Evolutionary conservation across 2,888 invertebrate genomes (phyloP), one percentile per base, ranked within the genome.

Genomic region (Tupiocoris notatus): DNA sequence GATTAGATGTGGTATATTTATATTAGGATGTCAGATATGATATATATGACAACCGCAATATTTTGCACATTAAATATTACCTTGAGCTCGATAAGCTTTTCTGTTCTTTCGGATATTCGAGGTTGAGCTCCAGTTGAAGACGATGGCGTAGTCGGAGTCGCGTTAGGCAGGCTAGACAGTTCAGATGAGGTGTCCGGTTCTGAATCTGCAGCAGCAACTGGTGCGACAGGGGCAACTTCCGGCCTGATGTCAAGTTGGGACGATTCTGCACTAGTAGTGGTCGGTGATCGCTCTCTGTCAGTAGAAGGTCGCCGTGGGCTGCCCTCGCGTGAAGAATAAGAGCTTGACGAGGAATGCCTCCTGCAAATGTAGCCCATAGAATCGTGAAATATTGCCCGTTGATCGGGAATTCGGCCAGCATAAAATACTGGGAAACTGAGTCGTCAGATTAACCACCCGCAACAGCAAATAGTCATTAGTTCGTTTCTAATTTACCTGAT

Each of bases 281-380:
- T 17, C 1, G 73, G 73, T 9, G 73, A 73, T 6, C 63, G 3
- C 0, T 73, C 73, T 25, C 73, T 39, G 39, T 73, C 73, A n/a
- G 62, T 0, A 16, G 73, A 73, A 21, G 77, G 70, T 61, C 79
- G 74, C 23, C 80, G 63, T 16, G 80, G 81, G 74, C 80, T 81
- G 70, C 78, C 77, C 62, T 76, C 79, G 22, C 79, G 79, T 59
- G 81, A 80, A 25, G 81, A 81, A 68, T 79, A 80, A 78, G 80
- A 81, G 66, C 83, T 83, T 83, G 92, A 93, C 63, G 93, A 93
- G 1, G 94, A 94, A 82, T 94, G 92, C 18, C 94, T 86, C 57
- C 93, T 73, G 18, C 3, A 57, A 57, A 6, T 12, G n/a, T n/a
- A n/a, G n/a, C n/a, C n/a, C n/a, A n/a, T n/a, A n/a, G n/a, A n/a